Evolutionary conservation across 2,797 vertebrate species (phyloP), one percentile per base, ranked within the genome.

Genomic region (Catostomus latipinnis): DNA sequence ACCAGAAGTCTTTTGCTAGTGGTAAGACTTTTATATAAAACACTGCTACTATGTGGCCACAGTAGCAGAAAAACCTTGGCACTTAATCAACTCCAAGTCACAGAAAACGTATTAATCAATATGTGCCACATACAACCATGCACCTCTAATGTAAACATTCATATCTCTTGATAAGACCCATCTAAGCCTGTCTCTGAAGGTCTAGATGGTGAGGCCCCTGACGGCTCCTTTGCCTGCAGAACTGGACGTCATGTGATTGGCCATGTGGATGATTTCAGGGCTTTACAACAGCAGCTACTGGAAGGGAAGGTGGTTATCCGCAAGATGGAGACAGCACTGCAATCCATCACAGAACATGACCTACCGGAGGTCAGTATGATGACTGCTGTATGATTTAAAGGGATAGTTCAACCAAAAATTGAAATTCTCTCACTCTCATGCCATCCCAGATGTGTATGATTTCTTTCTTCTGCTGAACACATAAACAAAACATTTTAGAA

Each of bases 201-300:
- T n/a, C 81, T 87, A 43, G 92, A 86, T 49, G 82, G 73, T 1
- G 88, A 87, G 2, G 85, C 84, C 12, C 86, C 48, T 0, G 89
- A 74, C 0, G 90, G 89, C 1, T 84, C 85, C 10, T 92, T 91
- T 53, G 74, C 87, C 67, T 90, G 70, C 82, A 91, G 86, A 71
- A 87, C 88, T 0, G 94, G 93, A 53, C 65, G 83, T 87, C 95
- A 96, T 0, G 84, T 92, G 0, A 73, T 96, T 0, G 91, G 94
- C 56, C 88, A 91, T 14, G 12, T 94, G 0, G 93, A 95, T 7
- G 93, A 96, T 70, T 96, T 96, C 61, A 87, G 49, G 14, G 90
- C 93, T 69, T 92, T 98, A 58, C 92, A 93, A 85, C 94, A 95
- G 90, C 95, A 94, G 88, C 81, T 98, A 13, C 74, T 89, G 73